phyloP scores from a whole-genome alignment of 1,140 invertebrate species.

The Calliopsis andreniformis region DNA sequence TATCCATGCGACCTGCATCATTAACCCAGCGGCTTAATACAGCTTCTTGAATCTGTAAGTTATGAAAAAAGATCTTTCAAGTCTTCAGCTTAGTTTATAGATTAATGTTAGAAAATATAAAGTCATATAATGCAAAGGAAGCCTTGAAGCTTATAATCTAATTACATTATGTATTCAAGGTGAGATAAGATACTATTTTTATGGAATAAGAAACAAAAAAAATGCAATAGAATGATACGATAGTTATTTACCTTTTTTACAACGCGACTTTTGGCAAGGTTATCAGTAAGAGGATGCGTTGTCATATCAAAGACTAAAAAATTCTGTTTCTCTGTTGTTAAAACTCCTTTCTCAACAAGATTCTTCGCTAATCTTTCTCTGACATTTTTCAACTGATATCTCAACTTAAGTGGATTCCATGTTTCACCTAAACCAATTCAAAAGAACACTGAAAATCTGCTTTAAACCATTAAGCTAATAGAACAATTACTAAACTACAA shows the following conservation, averaged over 20 bases:
- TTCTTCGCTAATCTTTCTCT: conserved; percentile 99
- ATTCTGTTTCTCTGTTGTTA: conserved; percentile 99
- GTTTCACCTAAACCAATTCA: conserved; percentile 91
- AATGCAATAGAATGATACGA: conserved; percentile 29
- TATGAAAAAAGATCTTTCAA: conserved; percentile 14
- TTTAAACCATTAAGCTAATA: neutral
- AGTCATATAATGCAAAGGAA: too few species aligned
- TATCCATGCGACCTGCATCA: conserved; percentile 98
- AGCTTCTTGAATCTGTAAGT: conserved; percentile 95
- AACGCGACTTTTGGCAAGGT: conserved; percentile 96
- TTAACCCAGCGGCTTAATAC: conserved; percentile 98
- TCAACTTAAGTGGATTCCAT: conserved; percentile 99
- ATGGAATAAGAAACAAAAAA: conserved; percentile 15
- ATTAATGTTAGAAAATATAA: too few species aligned
- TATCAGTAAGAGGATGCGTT: conserved; percentile 98
- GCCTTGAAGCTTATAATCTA: too few species aligned
- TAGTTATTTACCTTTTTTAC: conserved; percentile 92
- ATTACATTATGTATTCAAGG: neutral
- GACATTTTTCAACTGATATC: conserved; percentile 99
- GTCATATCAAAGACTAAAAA: conserved; percentile 99
- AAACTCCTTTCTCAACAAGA: conserved; percentile 99
- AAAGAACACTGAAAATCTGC: neutral
- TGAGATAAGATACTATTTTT: conserved; percentile 61
- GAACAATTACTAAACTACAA: neutral
- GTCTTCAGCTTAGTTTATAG: neutral